phyloP scores from a whole-genome alignment of 2,797 vertebrate species.

The Saguinus oedipus region DNA sequence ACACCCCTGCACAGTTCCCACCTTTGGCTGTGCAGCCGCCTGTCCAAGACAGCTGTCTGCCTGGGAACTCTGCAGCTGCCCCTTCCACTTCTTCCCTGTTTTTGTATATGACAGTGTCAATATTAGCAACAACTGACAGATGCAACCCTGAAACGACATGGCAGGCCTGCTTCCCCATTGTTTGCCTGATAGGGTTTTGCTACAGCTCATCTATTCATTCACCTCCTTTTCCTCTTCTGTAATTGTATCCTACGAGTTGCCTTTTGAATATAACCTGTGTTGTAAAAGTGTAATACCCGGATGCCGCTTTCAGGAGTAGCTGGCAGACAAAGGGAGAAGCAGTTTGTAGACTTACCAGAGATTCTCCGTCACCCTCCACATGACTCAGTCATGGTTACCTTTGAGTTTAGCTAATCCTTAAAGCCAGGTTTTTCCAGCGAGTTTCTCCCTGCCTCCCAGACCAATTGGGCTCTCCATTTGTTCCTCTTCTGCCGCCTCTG shows the following conservation, averaged over 20 bases:
- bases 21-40: neutral
- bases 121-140: neutral
- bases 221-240: neutral
- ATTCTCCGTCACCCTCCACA: neutral
- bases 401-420: neutral
- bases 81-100: neutral
- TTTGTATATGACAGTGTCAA: neutral
- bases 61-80: neutral
- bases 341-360: neutral
- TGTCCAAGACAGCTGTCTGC: neutral
- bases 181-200: neutral
- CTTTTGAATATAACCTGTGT: neutral
- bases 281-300: neutral
- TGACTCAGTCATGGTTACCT: neutral
- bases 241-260: neutral
- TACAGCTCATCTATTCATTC: rapidly evolving
- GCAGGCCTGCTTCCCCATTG: neutral
- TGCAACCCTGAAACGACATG: neutral
- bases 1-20: rapidly evolving
- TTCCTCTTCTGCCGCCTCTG: neutral
- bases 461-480: rapidly evolving
- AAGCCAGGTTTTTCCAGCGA: neutral
- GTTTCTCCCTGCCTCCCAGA: neutral
- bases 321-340: conserved; percentile 24
- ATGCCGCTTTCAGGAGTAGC: neutral